phyloP scores from a whole-genome alignment of 2,888 invertebrate genomes.

The Octonoba sinensis region DNA sequence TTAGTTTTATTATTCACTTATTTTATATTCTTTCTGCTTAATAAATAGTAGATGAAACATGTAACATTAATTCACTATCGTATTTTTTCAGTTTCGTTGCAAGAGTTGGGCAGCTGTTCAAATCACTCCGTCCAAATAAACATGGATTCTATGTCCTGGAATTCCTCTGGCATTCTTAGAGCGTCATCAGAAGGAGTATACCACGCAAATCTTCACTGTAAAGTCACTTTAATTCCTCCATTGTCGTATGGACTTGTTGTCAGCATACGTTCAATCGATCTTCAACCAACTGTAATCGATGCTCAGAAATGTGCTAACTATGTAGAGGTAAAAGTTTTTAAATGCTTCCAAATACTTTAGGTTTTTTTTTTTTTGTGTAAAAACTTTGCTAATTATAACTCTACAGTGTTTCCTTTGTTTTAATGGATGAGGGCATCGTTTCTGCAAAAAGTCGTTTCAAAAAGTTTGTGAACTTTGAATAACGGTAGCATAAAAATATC shows the following conservation, averaged over 20 bases:
- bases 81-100: constrained; percentile 23
- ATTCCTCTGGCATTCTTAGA: constrained; percentile 32
- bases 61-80: no score
- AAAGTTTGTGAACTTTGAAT: no score
- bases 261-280: constrained; percentile 23
- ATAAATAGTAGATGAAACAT: no score
- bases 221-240: constrained; percentile 11
- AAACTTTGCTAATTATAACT: no score
- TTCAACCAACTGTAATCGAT: constrained; percentile 1
- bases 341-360: no score
- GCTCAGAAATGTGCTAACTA: constrained; percentile 19
- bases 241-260: constrained; percentile 29
- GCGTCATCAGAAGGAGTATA: not conserved
- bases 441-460: no score
- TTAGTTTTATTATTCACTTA: no score
- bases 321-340: constrained; percentile 21
- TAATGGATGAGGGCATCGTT: no score
- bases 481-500: no score
- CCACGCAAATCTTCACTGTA: constrained; percentile 16
- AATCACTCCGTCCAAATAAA: constrained; percentile 18
- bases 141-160: constrained; percentile 11
- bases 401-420: no score
- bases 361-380: no score
- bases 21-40: no score
- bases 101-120: constrained; percentile 18